Conservation (phyloP, 2,797 vertebrate genomes). For the Phoebastria nigripes region DNA sequence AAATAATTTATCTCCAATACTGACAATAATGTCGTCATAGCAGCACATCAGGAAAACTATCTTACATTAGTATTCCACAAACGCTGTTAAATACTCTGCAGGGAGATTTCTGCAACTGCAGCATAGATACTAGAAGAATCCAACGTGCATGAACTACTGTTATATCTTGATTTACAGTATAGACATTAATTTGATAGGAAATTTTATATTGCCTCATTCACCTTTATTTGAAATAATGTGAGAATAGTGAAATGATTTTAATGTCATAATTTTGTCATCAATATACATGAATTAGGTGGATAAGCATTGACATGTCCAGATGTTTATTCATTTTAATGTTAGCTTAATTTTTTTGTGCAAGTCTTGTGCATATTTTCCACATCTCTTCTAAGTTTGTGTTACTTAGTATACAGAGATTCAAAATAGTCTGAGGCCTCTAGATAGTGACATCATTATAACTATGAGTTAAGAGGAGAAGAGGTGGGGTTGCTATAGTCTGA, state of each 20-base stretch:
- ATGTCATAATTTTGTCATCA: not conserved
- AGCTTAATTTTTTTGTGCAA: not conserved
- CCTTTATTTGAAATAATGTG: not conserved
- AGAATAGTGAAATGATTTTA: not conserved
- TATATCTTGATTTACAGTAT: not conserved
- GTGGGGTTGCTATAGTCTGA: not conserved
- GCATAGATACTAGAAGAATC: not conserved
- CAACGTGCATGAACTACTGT: not conserved
- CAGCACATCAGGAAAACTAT: not conserved
- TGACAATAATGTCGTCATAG: not conserved
- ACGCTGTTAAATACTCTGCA: not conserved
- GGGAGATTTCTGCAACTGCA: not conserved
- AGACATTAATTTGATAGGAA: not conserved
- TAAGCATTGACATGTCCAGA: not conserved
- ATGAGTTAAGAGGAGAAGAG: not conserved
- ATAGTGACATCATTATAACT: not conserved
- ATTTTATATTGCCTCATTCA: not conserved
- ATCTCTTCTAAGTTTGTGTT: not conserved
- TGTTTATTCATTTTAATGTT: not conserved
- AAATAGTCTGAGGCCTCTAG: not conserved
- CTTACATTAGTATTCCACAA: conserved; percentile 20
- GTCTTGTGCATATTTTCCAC: not conserved
- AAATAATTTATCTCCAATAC: conserved; percentile 33
- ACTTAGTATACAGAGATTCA: not conserved
- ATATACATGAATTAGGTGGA: not conserved